phyloP scores from a whole-genome alignment of 64 coral and sea anemone species.

The Anthopleura sola region DNA sequence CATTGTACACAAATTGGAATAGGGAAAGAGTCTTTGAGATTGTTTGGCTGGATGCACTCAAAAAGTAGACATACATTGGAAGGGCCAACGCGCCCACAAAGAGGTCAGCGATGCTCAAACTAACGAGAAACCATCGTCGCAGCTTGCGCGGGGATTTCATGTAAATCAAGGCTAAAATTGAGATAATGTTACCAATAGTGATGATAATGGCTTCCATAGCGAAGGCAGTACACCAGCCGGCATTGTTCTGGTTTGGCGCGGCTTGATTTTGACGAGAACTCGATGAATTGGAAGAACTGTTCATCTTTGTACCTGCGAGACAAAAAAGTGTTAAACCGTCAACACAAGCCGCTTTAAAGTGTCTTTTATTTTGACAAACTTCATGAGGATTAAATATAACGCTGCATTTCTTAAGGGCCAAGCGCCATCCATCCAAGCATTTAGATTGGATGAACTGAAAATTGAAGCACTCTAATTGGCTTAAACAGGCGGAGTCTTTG shows the following conservation, averaged over 20 bases:
- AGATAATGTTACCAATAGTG: conserved; percentile 24
- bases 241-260: not conserved
- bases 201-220: conserved; percentile 27
- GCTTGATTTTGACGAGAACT: not conserved
- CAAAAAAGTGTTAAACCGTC: conserved; percentile 16
- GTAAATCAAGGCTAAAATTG: conserved; percentile 12
- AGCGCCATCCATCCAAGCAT: no score
- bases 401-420: not conserved
- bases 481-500: not conserved
- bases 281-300: not conserved
- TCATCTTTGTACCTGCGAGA: conserved; percentile 1
- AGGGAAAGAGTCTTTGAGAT: not conserved
- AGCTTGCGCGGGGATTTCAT: conserved; percentile 26
- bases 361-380: not conserved
- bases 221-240: conserved; percentile 35
- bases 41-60: conserved; percentile 11
- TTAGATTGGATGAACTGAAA: no score
- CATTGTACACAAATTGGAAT: conserved; percentile 35
- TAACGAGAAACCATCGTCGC: conserved; percentile 35
- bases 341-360: not conserved
- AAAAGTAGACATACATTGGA: conserved; percentile 41
- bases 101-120: conserved; percentile 46
- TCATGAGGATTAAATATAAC: not conserved
- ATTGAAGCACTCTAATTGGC: no score
- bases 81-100: conserved; percentile 38